Conservation (phyloP, 2,888 invertebrate species). For the Volucella bombylans region DNA sequence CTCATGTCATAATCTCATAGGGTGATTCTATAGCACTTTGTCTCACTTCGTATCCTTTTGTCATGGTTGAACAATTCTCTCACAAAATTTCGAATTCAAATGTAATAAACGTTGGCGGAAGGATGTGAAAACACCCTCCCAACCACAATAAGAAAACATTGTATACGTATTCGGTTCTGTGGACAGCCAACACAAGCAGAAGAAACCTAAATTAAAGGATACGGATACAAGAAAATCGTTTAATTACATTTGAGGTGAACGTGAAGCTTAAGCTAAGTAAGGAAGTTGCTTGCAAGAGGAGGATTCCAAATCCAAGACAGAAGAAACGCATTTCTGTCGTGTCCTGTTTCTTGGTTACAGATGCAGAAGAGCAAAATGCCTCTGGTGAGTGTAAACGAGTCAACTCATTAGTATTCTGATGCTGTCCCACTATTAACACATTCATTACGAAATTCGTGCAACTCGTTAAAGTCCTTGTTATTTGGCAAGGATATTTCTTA, state of each 20-base stretch:
- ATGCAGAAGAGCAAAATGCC: conserved; percentile 21
- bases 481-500: conserved; percentile 41
- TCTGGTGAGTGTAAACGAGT: conserved; percentile 53
- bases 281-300: conserved; percentile 15
- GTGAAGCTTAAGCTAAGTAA: conserved; percentile 41
- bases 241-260: conserved; percentile 67
- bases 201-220: background rate
- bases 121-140: background rate
- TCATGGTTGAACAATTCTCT: background rate
- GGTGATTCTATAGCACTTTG: too few species aligned
- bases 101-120: background rate
- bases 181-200: background rate
- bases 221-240: conserved; percentile 41
- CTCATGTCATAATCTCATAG: too few species aligned
- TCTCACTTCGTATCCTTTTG: too few species aligned
- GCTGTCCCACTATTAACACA: conserved; percentile 67
- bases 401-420: conserved; percentile 72
- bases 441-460: conserved; percentile 70
- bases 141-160: conserved; percentile 11
- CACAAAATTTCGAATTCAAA: background rate
- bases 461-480: conserved; percentile 67
- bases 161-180: conserved; percentile 2
- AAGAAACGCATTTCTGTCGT: conserved; percentile 54
- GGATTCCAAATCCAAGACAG: conserved; percentile 23
- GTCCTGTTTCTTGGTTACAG: conserved; percentile 2